Evolutionary conservation across 2,113 vertebrate species (phyloP).

Genomic region (Entomyzon cyanotis): DNA sequence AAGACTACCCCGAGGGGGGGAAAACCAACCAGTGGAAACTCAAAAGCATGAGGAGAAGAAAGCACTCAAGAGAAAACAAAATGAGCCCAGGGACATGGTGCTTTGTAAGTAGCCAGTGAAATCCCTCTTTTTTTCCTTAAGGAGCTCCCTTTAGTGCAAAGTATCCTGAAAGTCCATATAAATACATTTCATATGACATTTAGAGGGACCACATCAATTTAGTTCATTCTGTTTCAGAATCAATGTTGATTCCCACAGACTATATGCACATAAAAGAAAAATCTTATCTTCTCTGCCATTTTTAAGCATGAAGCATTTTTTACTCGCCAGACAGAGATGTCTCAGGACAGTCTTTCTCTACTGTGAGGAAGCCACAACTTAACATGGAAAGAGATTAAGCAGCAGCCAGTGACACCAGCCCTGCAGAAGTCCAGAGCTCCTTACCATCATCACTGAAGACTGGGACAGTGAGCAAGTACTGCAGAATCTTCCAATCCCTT

Average conservation of each 20-base stretch:
- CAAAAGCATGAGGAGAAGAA: neutral
- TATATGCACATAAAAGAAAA: neutral
- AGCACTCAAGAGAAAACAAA: neutral
- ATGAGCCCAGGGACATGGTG: neutral
- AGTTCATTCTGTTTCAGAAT: neutral
- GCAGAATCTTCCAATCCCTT: slow-evolving; percentile 88
- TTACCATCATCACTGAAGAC: slow-evolving; percentile 91
- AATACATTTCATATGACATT: neutral
- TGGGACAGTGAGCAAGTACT: slow-evolving; percentile 88
- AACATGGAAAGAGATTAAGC: neutral
- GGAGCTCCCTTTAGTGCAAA: neutral
- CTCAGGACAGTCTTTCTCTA: neutral
- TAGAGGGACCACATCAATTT: neutral
- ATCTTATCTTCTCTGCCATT: neutral
- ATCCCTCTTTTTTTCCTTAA: neutral
- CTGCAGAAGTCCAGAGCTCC: neutral
- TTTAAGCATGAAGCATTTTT: neutral
- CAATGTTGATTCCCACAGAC: neutral
- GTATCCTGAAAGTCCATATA: neutral
- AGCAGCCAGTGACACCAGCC: neutral
- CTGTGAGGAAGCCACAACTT: neutral
- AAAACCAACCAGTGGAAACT: neutral
- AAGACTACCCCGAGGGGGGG: neutral
- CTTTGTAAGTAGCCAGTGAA: neutral
- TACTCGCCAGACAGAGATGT: neutral